Conservation (phyloP, 2,797 vertebrate species). For the Mormyrops boulengeri region DNA sequence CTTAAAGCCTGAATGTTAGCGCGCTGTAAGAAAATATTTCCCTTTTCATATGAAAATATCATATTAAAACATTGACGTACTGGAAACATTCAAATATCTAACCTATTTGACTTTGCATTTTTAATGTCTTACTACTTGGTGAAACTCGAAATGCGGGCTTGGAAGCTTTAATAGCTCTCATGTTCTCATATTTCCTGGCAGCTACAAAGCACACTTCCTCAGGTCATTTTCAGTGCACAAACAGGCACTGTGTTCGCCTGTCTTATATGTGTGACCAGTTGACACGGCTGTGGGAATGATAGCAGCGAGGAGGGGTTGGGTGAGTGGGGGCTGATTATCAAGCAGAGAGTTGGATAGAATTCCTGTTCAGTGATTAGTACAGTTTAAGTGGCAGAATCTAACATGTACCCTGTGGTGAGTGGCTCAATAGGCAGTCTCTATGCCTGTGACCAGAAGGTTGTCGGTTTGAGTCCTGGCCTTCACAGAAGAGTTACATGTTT, state of each 20-base stretch:
- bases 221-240: neutral
- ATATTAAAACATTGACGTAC: neutral
- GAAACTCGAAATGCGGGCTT: neutral
- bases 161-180: neutral
- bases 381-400: no score
- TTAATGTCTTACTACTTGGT: neutral
- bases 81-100: neutral
- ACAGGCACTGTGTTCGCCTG: neutral
- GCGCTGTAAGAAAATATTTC: no score
- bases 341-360: neutral
- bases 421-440: no score
- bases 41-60: neutral
- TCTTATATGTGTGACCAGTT: neutral
- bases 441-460: no score
- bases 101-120: neutral
- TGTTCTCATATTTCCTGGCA: neutral
- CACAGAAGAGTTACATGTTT: no score
- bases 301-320: neutral
- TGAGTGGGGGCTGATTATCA: neutral
- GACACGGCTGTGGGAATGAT: neutral
- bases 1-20: neutral
- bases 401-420: no score
- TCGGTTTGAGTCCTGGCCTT: no score
- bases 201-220: neutral
- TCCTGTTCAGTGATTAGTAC: neutral